Conservation (phyloP, 2,888 invertebrate genomes). For the Anorthoa munda region DNA sequence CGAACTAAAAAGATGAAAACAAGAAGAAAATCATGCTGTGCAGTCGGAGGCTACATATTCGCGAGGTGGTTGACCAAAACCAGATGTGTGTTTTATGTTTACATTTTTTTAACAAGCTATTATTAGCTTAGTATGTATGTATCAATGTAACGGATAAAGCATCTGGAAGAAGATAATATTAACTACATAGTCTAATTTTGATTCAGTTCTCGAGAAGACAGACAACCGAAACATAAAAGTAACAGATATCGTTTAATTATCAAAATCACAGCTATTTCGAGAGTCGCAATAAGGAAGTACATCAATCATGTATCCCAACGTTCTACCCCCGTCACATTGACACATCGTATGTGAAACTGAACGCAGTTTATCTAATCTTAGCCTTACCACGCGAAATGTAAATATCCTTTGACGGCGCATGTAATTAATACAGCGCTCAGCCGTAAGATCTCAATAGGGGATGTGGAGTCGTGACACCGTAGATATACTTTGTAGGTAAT, state of each 20-base stretch:
- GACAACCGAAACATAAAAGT: background rate
- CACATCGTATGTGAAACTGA: conserved; percentile 11
- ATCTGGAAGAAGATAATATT: too few species aligned
- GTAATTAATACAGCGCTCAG: conserved; percentile 48
- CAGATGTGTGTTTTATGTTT: too few species aligned
- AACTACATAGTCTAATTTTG: too few species aligned
- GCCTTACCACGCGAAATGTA: conserved; percentile 42
- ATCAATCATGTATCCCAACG: conserved; percentile 10
- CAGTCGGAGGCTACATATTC: too few species aligned
- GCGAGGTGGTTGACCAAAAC: too few species aligned
- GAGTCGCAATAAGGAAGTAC: conserved; percentile 14
- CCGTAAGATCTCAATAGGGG: conserved; percentile 27
- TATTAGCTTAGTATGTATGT: too few species aligned
- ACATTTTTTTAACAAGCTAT: too few species aligned
- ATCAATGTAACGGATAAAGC: too few species aligned
- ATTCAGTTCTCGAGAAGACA: background rate
- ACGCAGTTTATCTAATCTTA: conserved; percentile 39
- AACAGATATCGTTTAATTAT: background rate
- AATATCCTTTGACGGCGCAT: conserved; percentile 42
- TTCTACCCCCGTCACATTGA: conserved; percentile 23
- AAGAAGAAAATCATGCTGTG: too few species aligned
- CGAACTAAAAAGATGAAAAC: too few species aligned
- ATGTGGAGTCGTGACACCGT: conserved; percentile 1
- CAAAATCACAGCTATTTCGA: background rate
- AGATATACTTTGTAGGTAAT: background rate